Evolutionary conservation across 2,888 invertebrate species (phyloP).

Genomic region (Tenthredo mesomela): DNA sequence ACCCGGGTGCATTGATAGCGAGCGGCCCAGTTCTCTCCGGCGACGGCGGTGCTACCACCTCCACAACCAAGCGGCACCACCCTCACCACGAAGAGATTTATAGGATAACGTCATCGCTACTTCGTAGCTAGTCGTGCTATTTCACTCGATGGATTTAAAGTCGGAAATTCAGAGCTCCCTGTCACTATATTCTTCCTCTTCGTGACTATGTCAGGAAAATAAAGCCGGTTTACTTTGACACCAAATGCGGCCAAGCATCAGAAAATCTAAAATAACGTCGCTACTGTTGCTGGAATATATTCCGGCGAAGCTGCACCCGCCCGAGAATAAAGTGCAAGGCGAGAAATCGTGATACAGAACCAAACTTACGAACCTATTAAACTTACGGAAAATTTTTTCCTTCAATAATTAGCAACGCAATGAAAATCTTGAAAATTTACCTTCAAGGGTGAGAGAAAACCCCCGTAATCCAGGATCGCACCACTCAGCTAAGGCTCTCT

Average conservation of each 20-base stretch:
- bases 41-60: background rate
- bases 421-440: background rate
- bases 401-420: background rate
- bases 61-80: background rate
- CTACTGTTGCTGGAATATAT: background rate
- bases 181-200: conserved; percentile 14
- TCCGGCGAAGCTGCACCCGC: background rate
- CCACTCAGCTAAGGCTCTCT: background rate
- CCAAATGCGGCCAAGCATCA: background rate
- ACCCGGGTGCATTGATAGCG: conserved; percentile 69
- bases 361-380: no score
- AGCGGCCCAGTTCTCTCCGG: conserved; percentile 67
- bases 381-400: background rate
- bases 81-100: conserved; percentile 60
- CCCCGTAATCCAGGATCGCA: background rate
- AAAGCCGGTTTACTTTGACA: conserved; percentile 9
- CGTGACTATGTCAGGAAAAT: conserved; percentile 19
- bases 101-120: conserved; percentile 62
- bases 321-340: background rate
- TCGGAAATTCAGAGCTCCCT: conserved; percentile 38
- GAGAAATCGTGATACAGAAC: background rate
- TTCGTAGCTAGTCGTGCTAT: conserved; percentile 58
- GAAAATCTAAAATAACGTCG: background rate
- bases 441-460: background rate
- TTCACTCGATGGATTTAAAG: conserved; percentile 46